These are phyloP conservation scores for Cotesia congregata DNA, from an alignment of 2,888 invertebrate genomes.

Conservation along the genomic window DNA sequence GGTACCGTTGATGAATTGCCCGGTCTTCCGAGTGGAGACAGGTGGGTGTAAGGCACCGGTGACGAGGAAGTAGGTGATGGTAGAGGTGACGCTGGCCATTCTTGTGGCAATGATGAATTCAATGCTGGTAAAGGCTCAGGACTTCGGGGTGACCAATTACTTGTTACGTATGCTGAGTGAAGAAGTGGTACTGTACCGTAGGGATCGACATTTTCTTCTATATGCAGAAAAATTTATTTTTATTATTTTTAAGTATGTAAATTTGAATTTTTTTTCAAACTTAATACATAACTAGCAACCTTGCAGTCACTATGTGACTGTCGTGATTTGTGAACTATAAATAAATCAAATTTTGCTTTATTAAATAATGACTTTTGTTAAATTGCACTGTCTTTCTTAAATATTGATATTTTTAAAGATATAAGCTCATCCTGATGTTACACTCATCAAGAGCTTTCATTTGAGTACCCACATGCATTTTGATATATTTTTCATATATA, in stretches of 20 bases:
- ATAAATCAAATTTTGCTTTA: no score
- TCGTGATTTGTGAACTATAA: no score
- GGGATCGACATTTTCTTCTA: slow-evolving; percentile 62
- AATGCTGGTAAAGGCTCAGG: slow-evolving; percentile 58
- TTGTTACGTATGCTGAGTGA: slow-evolving; percentile 65
- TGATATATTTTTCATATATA: no score
- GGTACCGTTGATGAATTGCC: slow-evolving; percentile 53
- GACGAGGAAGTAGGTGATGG: slow-evolving; percentile 64
- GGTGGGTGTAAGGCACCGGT: slow-evolving; percentile 54
- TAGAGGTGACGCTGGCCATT: slow-evolving; percentile 66
- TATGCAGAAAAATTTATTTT: background rate
- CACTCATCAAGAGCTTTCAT: no score
- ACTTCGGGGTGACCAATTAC: slow-evolving; percentile 66
- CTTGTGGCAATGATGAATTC: slow-evolving; percentile 56
- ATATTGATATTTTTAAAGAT: no score
- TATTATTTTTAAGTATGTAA: background rate
- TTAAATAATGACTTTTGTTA: no score
- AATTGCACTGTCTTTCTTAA: no score
- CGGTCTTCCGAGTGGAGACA: slow-evolving; percentile 48
- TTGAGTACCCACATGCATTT: no score
- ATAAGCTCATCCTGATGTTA: no score
- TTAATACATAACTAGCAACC: no score
- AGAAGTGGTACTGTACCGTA: slow-evolving; percentile 64
- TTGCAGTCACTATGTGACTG: no score
- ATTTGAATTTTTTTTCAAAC: no score